Base-by-base conservation (phyloP, 2,113 vertebrate genomes). In the Sula dactylatra region DNA sequence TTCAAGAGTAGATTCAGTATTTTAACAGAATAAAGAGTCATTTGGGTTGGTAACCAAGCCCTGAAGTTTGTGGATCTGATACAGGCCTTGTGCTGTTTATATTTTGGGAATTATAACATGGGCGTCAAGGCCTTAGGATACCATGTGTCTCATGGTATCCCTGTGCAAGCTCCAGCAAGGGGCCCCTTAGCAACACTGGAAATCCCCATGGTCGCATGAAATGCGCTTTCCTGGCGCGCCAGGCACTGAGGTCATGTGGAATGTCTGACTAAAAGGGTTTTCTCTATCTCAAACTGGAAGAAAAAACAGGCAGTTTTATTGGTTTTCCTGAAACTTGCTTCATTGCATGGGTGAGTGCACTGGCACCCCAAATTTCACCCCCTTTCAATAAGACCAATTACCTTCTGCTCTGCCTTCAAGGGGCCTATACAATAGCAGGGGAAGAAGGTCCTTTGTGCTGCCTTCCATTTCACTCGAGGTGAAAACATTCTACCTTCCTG, bases 271-370 rank as follows among this genome's bases (percentile, higher is more conserved):
- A 38, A 62, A 47, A 91, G 93, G 77, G 77, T 22, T 86, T 96
- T 93, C 93, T 93, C 95, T 62, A 45, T 89, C 93, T 61, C 95
- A 92, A 84, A 22, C 64, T 90, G 73, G 89, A 90, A 92, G 92
- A 74, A 93, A 31, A 79, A 77, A 65, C 90, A 90, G 6, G 56
- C 29, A 26, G 18, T 47, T 95, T 88, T 79, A 55, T 94, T 88
- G 92, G 44, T 89, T 91, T 86, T 77, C 61, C 83, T 91, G 79
- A 93, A 82, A 70, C 42, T 52, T 38, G n/a, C 42, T 44, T 92
- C 73, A 13, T 7, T 58, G 76, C 42, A 45, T n/a, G 85, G 65
- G 58, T 88, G 55, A 27, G 34, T 38, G 47, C 1, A 2, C 56
- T 90, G 90, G 67, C 18, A 16, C 34, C 49, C 27, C 44, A 11